phyloP scores from a whole-genome alignment of 1,140 invertebrate genomes.

The Conus ventricosus region DNA sequence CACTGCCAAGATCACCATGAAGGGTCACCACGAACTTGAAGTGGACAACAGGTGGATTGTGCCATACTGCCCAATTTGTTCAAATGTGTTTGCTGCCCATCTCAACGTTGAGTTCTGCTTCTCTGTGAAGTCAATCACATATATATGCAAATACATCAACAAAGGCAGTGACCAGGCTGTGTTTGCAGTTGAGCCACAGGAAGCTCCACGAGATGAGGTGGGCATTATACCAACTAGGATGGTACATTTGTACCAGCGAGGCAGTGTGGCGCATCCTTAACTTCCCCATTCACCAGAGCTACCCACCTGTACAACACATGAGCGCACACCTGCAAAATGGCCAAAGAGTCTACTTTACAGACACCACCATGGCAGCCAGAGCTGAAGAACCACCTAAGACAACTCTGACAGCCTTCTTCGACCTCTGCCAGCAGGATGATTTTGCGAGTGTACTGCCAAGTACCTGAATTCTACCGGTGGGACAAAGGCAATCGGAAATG shows the following conservation, averaged over 20 bases:
- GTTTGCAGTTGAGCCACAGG: conserved; percentile 30
- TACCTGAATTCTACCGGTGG: conserved; percentile 68
- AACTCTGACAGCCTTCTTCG: conserved; percentile 74
- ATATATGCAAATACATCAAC: conserved; percentile 50
- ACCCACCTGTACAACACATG: conserved; percentile 68
- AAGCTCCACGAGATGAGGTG: conserved; percentile 25
- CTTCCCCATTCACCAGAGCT: conserved; percentile 70
- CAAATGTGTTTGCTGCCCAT: conserved; percentile 41
- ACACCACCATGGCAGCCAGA: conserved; percentile 55
- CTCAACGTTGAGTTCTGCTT: conserved; percentile 53
- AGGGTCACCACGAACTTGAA: conserved; percentile 21
- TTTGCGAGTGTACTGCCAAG: conserved; percentile 64
- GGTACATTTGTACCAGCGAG: conserved; percentile 63
- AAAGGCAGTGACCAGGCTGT: conserved; percentile 42
- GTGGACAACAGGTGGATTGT: conserved; percentile 53
- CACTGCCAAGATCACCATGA: background rate
- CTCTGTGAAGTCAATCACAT: conserved; percentile 50
- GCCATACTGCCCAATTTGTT: conserved; percentile 48
- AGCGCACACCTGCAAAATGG: conserved; percentile 76
- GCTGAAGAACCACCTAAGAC: conserved; percentile 63
- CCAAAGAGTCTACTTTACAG: conserved; percentile 73
- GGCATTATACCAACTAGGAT: conserved; percentile 37
- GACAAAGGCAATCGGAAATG: conserved; percentile 36
- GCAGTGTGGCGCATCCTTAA: conserved; percentile 62
- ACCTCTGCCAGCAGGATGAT: conserved; percentile 39